Base-by-base conservation (phyloP, 1,140 invertebrate genomes). In the Drosophila orosa region DNA sequence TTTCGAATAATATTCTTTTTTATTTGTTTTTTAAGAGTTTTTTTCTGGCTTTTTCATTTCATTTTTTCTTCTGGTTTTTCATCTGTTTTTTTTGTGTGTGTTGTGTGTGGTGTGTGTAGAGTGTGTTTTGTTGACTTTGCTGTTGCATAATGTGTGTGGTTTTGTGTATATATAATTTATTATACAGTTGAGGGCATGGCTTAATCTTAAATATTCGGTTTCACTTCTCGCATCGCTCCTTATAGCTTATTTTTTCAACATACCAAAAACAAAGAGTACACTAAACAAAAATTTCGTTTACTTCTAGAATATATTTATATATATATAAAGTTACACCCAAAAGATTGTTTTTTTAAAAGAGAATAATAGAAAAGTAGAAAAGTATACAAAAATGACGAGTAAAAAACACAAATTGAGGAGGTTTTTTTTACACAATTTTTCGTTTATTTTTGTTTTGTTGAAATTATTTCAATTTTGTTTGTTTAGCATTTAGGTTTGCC, bases 111-210 rank as follows among this genome's bases (percentile, higher is more conserved):
- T 59, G 62, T 84, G 47, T 71, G 39, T 71, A 57, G 35, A 71
- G 65, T 78, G 66, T 85, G 69, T 48, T 83, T 83, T 87, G 83
- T 89, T 87, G 83, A 89, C 84, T 87, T 89, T 54, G 57, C 59
- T 74, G 50, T 54, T 54, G 71, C 74, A 67, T 75, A 59, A n/a
- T 67, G 44, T 42, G 31, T 33, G 31, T 45, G 17, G 40, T 22
- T 42, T 42, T 68, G 63, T 55, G 33, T 68, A 45, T 71, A 48
- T 82, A 87, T 87, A 87, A 89, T 83, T 89, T 87, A 83, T 89
- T 89, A 87, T 87, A 87, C 83, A 87, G 78, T 87, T 87, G 83
- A 87, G 83, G 83, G 84, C 83, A 86, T 89, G 83, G 83, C 84
- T 87, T 87, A 87, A 84, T 78, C 60, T 84, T 87, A 80, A 78